Percentiles rank a stretch among this genome's conserved stretches.
phyloP scores from a whole-genome alignment of 2,888 invertebrate species.

The Mongoloraphidia duomilia region DNA sequence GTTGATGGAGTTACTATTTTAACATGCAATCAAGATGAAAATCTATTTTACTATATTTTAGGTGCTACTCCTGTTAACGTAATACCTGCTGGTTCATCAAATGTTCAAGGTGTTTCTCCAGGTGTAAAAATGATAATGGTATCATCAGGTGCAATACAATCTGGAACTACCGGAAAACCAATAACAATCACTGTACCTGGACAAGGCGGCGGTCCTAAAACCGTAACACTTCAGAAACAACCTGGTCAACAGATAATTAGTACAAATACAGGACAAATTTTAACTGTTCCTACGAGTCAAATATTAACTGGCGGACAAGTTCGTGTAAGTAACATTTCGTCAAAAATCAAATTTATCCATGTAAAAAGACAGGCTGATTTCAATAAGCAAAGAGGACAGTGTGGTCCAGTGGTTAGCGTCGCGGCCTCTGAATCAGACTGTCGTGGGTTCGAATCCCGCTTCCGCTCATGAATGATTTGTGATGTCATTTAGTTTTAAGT shows the following conservation, averaged over 20 bases:
- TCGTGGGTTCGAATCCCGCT: too few relatives aligned
- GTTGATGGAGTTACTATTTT: too few relatives aligned
- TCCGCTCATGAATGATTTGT: too few relatives aligned
- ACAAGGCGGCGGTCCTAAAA: conserved; percentile 36
- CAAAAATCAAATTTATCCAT: too few relatives aligned
- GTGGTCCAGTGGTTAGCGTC: too few relatives aligned
- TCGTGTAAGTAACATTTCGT: conserved; percentile 6
- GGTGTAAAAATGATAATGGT: conserved; percentile 42
- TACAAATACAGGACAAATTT: conserved; percentile 23
- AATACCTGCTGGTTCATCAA: conserved; percentile 28
- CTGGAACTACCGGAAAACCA: conserved; percentile 44
- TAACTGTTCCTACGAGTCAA: conserved; percentile 27
- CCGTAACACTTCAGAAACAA: conserved; percentile 44
- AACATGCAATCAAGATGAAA: conserved; percentile 7
- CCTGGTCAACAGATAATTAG: conserved; percentile 27
- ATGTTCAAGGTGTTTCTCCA: conserved; percentile 26
- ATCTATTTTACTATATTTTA: conserved; percentile 8
- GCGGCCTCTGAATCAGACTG: too few relatives aligned
- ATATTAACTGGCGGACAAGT: conserved; percentile 18
- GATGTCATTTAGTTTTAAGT: too few relatives aligned
- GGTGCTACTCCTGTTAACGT: conserved; percentile 16
- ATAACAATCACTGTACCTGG: conserved; percentile 53
- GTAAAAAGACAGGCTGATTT: too few relatives aligned
- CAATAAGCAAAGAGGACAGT: too few relatives aligned
- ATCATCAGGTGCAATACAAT: conserved; percentile 36